phyloP scores from a whole-genome alignment of 1,140 invertebrate genomes.

The Leguminivora glycinivorella region DNA sequence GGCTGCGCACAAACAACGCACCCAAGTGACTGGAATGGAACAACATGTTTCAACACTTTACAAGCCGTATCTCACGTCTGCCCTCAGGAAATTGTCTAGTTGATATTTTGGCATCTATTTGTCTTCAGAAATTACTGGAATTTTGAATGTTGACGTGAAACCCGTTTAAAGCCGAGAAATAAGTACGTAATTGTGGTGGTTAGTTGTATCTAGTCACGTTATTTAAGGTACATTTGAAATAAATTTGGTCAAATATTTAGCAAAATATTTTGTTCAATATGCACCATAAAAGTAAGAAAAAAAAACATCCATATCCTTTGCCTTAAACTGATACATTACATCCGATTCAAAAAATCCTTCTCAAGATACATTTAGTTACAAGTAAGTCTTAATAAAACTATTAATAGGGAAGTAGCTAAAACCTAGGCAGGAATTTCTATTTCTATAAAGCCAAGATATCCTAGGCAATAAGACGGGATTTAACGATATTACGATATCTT shows the following conservation, averaged over 20 bases:
- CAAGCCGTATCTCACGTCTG: constrained; percentile 24
- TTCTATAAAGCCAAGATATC: too few relatives aligned
- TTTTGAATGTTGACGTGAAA: constrained; percentile 7
- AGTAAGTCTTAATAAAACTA: too few relatives aligned
- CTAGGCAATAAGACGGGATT: background rate
- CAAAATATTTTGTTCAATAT: too few relatives aligned
- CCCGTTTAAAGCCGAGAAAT: background rate
- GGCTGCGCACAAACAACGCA: background rate
- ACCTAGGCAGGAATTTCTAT: too few relatives aligned
- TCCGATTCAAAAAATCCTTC: too few relatives aligned
- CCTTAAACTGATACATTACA: too few relatives aligned
- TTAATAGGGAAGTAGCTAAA: too few relatives aligned
- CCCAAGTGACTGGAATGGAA: background rate
- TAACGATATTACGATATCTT: background rate
- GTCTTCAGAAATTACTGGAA: constrained; percentile 5
- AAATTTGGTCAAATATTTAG: too few relatives aligned
- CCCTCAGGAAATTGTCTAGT: constrained; percentile 19
- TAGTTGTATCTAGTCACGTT: background rate
- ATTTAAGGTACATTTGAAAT: background rate
- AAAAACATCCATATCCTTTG: too few relatives aligned
- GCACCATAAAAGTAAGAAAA: too few relatives aligned
- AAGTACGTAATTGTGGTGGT: background rate
- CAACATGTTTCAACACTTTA: background rate
- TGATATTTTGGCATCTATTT: constrained; percentile 22
- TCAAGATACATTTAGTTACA: too few relatives aligned